A percentile compares a stretch with the other conserved stretches of the same genome.
phyloP scores from a whole-genome alignment of 2,113 vertebrate genomes.

The Physeter macrocephalus region DNA sequence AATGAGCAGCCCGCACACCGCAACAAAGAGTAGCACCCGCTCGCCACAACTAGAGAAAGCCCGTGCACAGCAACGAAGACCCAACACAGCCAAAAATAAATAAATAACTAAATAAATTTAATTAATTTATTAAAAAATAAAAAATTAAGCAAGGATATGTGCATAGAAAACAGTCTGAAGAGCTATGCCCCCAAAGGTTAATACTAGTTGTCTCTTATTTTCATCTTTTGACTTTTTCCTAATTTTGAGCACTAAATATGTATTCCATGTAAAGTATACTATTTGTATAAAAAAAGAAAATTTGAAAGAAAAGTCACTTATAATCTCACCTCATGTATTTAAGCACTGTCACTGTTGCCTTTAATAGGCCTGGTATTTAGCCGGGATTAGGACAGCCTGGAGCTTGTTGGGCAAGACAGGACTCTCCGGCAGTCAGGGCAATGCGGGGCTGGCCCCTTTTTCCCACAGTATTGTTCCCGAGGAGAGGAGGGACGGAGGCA shows the following conservation, averaged over 20 bases:
- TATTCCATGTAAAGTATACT: neutral
- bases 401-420: neutral
- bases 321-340: neutral
- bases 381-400: neutral
- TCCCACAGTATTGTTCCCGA: neutral
- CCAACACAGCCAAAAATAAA: no score
- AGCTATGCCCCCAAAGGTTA: neutral
- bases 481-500: neutral
- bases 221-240: neutral
- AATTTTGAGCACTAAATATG: neutral
- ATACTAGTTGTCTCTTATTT: neutral
- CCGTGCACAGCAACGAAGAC: no score
- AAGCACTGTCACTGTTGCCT: neutral
- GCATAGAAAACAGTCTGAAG: neutral
- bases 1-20: no score
- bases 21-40: no score
- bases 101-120: no score
- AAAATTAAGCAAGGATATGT: neutral
- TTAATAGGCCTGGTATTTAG: neutral
- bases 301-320: neutral
- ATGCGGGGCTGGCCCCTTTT: neutral
- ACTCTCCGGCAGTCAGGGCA: no score
- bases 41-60: no score
- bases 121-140: no score
- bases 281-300: neutral